Evolutionary conservation across 2,888 invertebrate genomes (phyloP), one percentile per base, ranked within the genome.

Genomic region (Drosophila recens): DNA sequence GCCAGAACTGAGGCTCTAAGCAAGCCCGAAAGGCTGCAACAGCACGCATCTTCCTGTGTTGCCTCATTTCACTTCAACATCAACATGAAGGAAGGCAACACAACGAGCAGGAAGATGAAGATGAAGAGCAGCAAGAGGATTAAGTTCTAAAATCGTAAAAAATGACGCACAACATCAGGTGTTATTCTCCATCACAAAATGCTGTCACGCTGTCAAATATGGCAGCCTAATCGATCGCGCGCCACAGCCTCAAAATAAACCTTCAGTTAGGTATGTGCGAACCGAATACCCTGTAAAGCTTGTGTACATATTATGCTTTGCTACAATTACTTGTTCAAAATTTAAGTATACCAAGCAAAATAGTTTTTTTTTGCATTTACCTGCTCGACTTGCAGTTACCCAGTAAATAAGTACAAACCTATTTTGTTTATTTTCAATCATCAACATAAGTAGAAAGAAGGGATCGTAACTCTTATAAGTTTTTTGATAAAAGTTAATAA

Each of bases 191-290:
- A 34, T 56, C 54, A 42, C 40, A 51, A 51, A 40, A 46, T 54
- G 48, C 46, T 72, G 67, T 58, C 72, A 73, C 49, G 15, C 58
- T 79, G 72, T 61, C 82, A 79, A 61, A 79, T 74, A 80, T 83
- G 77, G 53, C 53, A 64, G 54, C 49, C 62, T 57, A 57, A 66
- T 72, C 82, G 69, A 79, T 69, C 53, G 56, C 57, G 65, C 15
- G 23, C 49, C 42, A 45, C 48, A 65, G 13, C 2, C 58, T 45
- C 54, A 54, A 74, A 78, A 74, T 67, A 59, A 40, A 34, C 23
- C 20, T 6, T 13, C 2, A 6, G n/a, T 27, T 27, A n/a, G 8
- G 34, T 20, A 34, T 34, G 45, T 5, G 3, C 13, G n/a, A 13
- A 23, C 23, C 13, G 3, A 23, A 0, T 27, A 45, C n/a, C 13